phyloP scores from a whole-genome alignment of 2,888 invertebrate genomes.

The Eupithecia dodoneata region DNA sequence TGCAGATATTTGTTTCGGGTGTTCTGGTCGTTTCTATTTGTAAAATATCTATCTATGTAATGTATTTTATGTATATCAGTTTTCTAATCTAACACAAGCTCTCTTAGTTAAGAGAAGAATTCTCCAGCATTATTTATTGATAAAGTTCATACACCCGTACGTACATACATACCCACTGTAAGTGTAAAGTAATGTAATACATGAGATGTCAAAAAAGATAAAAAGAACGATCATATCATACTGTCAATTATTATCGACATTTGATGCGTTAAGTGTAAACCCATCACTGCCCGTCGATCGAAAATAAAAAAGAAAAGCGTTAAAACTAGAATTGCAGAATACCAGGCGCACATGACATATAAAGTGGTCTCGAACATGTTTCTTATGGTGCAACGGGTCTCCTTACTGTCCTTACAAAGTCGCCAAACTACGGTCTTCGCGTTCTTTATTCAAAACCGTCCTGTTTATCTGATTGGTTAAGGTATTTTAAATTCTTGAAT shows the following conservation, averaged over 20 bases:
- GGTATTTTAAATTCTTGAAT: background rate
- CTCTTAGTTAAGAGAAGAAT: no score
- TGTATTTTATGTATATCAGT: no score
- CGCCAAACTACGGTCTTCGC: background rate
- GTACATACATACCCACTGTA: background rate
- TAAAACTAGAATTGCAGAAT: slow-evolving; percentile 17
- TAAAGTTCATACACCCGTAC: no score
- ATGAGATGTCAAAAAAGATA: slow-evolving; percentile 12
- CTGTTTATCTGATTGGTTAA: slow-evolving; percentile 9
- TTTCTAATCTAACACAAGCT: no score
- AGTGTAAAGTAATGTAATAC: background rate
- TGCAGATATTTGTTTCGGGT: no score
- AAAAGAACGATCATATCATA: slow-evolving; percentile 11
- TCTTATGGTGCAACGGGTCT: slow-evolving; percentile 18
- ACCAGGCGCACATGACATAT: slow-evolving; percentile 20
- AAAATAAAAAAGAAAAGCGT: slow-evolving; percentile 11
- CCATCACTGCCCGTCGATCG: slow-evolving; percentile 9
- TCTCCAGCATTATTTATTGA: no score
- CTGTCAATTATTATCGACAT: slow-evolving; percentile 21
- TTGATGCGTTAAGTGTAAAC: slow-evolving; percentile 8
- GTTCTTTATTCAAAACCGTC: slow-evolving; percentile 11
- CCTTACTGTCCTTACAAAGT: slow-evolving; percentile 5
- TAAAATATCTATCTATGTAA: no score
- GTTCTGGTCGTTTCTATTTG: no score
- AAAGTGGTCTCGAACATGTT: slow-evolving; percentile 19